Evolutionary conservation across 2,888 invertebrate genomes (phyloP).

Genomic region (Agrochola macilenta): DNA sequence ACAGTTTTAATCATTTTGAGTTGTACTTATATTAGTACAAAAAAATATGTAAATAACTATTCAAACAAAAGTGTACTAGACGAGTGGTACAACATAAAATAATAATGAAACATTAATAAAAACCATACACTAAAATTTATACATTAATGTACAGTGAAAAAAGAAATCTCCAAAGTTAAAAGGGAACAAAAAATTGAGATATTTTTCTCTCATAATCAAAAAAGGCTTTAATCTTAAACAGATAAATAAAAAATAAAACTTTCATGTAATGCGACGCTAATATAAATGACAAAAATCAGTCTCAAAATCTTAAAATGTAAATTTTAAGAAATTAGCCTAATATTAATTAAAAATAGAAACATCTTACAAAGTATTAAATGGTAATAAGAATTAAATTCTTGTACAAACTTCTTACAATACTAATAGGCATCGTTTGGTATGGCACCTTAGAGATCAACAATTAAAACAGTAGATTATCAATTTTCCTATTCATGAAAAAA

Average conservation of each 20-base stretch:
- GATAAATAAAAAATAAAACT: too few species aligned
- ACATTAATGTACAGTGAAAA: background rate
- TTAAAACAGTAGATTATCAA: background rate
- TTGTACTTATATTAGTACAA: too few species aligned
- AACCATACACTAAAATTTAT: too few species aligned
- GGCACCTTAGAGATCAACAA: too few species aligned
- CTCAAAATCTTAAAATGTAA: background rate
- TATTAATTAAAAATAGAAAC: background rate
- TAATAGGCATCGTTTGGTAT: too few species aligned
- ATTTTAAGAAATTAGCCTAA: background rate
- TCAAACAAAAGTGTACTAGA: too few species aligned
- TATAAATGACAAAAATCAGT: background rate
- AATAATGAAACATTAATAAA: too few species aligned
- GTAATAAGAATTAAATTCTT: background rate
- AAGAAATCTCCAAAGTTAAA: background rate
- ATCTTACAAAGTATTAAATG: background rate
- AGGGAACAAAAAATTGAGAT: background rate
- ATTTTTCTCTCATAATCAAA: slow-evolving; percentile 1
- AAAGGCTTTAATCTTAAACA: background rate
- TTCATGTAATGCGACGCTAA: too few species aligned
- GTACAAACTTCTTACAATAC: too few species aligned
- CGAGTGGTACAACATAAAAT: too few species aligned
- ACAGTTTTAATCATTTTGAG: too few species aligned
- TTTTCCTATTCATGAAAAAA: background rate
- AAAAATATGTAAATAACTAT: too few species aligned